Base-by-base conservation (phyloP, 2,113 vertebrate genomes). In the Pardalotus punctatus region DNA sequence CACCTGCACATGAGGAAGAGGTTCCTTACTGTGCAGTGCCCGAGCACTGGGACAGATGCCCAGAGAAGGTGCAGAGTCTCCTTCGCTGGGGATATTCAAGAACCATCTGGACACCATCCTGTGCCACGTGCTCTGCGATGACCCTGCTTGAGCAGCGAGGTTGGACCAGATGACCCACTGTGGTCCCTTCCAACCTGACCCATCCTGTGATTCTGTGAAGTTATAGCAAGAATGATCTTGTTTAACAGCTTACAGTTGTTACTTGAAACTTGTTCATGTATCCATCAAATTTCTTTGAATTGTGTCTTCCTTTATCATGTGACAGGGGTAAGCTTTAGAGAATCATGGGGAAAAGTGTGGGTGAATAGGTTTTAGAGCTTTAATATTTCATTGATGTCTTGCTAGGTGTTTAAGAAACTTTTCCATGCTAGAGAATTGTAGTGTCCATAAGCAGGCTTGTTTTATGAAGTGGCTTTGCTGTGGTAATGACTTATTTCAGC, bases 31-130 rank as follows among this genome's bases (percentile, higher is more conserved):
- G 10, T 11, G 43, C 2, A 4, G 6, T 65, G 40, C 36, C 27
- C 1, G 0, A 10, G 15, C 48, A 10, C 5, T 29, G 18, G 36
- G 11, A 51, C 1, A 5, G 33, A 20, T 28, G 20, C 33, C 27
- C 33, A 58, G 58, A 57, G 27, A 20, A 19, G 10, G 3, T 36
- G 27, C 38, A 51, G 33, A 28, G 15, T 43, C 10, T 65, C 77
- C 36, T 19, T 43, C 18, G 5, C n/a, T 73, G 43, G 33, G 65
- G 51, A 20, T 21, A 66, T n/a, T 65, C 33, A 38, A n/a, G 27
- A 58, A 43, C 36, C 9, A 33, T 24, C 28, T 51, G 60, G 36
- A 58, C 27, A 24, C 28, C 20, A 4, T 50, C 12, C 31, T 20
- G 7, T 57, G 21, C 57, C 10, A 3, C 17, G 35, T 57, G 51